Base-by-base conservation (phyloP, 2,113 vertebrate species). In the Salvator merianae region DNA sequence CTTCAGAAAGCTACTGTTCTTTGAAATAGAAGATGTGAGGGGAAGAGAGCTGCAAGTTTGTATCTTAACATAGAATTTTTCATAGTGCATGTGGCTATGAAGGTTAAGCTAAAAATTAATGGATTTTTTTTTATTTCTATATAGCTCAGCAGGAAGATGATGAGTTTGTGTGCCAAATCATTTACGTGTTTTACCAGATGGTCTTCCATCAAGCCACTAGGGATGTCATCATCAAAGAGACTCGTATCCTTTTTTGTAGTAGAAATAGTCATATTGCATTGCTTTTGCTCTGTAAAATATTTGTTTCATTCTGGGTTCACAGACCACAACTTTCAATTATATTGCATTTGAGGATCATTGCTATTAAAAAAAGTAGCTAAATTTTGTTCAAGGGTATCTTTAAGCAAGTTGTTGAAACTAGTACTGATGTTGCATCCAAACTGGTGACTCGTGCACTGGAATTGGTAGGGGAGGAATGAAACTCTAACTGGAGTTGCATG, bases 131-230 rank as follows among this genome's bases (percentile, higher is more conserved):
- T 59, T 59, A 59, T 59, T 59, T 20, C 55, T 85, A 87, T 91
- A 73, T 83, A 99, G 98, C 97, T 92, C 97, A 98, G 71, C 99
- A 99, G 91, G 98, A 99, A 93, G 98, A 99, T 62, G 99, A 99
- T 91, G 99, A 99, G 92, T 99, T 99, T 96, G 99, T 99, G 71
- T 99, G 98, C 95, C 99, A 99, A 94, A 99, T 99, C 74, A 97
- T 98, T 50, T 99, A 99, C 86, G 98, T 99, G n/a, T 99, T 99
- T 95, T 99, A 99, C 92, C 98, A 99, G 94, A 99, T 99, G 98
- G 98, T 99, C 85, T 99, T 99, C 93, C 99, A 99, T 91, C 98
- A 99, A 93, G 98, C 98, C 74, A 99, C 98, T 1, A 97, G 99
- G 93, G 98, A 99, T 78, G 98, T 99, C 92, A 99, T 99, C 93